Conservation (phyloP, 2,797 vertebrate species). For the Sparidentex hasta region DNA sequence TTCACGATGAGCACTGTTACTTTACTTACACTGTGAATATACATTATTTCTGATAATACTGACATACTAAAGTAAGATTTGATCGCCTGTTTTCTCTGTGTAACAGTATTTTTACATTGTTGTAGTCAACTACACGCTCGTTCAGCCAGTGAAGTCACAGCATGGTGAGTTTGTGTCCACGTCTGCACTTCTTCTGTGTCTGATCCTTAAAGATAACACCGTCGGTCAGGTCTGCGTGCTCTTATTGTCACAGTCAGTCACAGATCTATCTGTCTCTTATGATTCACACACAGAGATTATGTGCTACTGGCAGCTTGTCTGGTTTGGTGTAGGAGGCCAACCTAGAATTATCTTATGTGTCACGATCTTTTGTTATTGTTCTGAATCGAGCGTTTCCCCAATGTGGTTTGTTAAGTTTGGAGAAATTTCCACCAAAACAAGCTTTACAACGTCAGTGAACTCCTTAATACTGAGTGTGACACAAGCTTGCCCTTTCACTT, state of each 20-base stretch:
- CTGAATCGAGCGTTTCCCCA: conserved; percentile 23
- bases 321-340: conserved; percentile 35
- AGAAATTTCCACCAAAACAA: conserved; percentile 4
- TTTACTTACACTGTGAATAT: not conserved
- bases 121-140: not conserved
- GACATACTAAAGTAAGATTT: not conserved
- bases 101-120: not conserved
- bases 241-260: conserved; percentile 40
- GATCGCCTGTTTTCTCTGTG: not conserved
- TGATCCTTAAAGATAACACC: conserved; percentile 57
- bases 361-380: conserved; percentile 36
- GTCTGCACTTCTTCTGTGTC: conserved; percentile 46
- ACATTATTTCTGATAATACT: not conserved
- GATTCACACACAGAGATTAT: conserved; percentile 34
- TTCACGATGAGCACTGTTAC: not conserved
- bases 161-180: conserved; percentile 44
- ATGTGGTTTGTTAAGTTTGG: conserved; percentile 33
- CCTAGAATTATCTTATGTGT: conserved; percentile 50
- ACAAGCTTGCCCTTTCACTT: not conserved
- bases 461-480: conserved; percentile 3
- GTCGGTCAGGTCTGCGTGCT: conserved; percentile 40
- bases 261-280: conserved; percentile 32
- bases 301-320: conserved; percentile 18
- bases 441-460: conserved; percentile 15
- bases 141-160: conserved; percentile 19